Base-by-base conservation (phyloP, 2,797 vertebrate genomes). In the Sternarchorhynchus goeldii region DNA sequence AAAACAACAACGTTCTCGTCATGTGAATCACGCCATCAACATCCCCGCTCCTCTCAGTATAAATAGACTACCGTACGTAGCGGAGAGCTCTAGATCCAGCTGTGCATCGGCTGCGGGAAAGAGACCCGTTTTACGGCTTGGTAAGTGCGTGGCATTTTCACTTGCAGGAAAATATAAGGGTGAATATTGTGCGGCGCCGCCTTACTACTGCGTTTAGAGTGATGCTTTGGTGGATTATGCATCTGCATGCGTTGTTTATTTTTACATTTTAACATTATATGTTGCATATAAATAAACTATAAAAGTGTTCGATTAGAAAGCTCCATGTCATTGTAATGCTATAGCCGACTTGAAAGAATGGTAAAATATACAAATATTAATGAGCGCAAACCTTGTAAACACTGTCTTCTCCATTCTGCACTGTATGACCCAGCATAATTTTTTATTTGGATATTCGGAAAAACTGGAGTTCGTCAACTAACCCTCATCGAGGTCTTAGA, bases 1-100 rank as follows among this genome's bases (percentile, higher is more conserved):
- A 86, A 83, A 82, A 68, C 57, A 73, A 67, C 78, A 10, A 80
- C 74, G 56, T 86, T 86, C 78, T 70, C 69, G 69, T 39, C 65
- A 78, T 21, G 78, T 87, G 86, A 89, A 87, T 91, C 90, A 90
- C 86, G 72, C 81, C 80, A 81, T 83, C 83, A 83, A 75, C 87
- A 83, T 74, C 85, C 80, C 82, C 20, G 85, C 81, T 75, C 86
- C 81, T 29, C 75, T 20, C 50, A 79, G 71, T 91, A 93, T 93
- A 93, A 92, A 93, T 80, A 75, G 69, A 56, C 45, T 50, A 50
- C 45, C 45, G 10, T 79, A 88, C 1, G 65, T 73, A 76, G 14
- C 62, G 56, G 57, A 56, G 59, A 56, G 63, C 55, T 66, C 18
- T 32, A 17, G 58, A 34, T 73, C 39, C 76, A 77, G 72, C 79